These are phyloP conservation scores for Caranx ignobilis DNA, from an alignment of 2,113 vertebrate genomes.

Conservation along the genomic window DNA sequence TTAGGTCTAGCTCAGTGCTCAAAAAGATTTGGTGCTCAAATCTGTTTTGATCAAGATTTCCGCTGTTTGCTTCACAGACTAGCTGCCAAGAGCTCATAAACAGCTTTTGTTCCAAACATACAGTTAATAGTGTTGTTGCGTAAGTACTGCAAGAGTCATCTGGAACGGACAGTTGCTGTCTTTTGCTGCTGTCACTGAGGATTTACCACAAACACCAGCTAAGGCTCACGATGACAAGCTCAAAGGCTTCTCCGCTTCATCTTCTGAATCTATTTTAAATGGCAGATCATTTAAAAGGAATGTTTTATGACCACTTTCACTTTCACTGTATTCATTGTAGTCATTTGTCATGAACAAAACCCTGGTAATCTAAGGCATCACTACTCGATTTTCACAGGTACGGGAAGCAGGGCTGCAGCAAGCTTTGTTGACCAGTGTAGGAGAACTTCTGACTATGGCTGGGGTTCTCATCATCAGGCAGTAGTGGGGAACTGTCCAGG, in stretches of 20 bases:
- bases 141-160: conserved; percentile 14
- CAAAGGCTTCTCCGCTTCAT: background rate
- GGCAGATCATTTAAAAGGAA: background rate
- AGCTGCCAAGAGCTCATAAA: conserved; percentile 39
- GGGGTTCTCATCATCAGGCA: background rate
- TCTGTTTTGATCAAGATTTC: conserved; percentile 48
- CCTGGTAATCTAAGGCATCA: background rate
- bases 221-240: background rate
- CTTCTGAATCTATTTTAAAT: background rate
- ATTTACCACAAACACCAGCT: conserved; percentile 18
- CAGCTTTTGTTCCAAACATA: conserved; percentile 28
- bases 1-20: conserved; percentile 33
- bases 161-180: background rate
- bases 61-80: background rate
- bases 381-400: background rate
- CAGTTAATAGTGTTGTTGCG: background rate
- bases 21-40: conserved; percentile 52
- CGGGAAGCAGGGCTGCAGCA: too few species aligned
- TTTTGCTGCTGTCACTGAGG: background rate
- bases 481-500: too few species aligned
- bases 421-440: too few species aligned
- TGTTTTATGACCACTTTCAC: background rate
- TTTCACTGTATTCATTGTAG: background rate
- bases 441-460: too few species aligned
- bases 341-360: background rate